Evolutionary conservation across 37 sponge, comb jelly and placozoan genomes (phyloP), one percentile per base, ranked within the genome.

Genomic region (Ephydatia muelleri): DNA sequence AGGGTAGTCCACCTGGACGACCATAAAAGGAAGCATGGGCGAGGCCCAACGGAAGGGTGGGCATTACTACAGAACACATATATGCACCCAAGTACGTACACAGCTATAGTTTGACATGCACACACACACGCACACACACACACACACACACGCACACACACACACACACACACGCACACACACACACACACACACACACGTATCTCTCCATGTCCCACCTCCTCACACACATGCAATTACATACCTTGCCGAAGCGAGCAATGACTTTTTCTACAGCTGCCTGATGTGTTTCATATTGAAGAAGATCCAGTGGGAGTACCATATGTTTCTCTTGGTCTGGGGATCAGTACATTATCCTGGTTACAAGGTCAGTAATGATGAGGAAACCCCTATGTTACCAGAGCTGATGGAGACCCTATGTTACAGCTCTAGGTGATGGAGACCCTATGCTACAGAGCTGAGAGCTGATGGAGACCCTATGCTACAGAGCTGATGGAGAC

Each of bases 1-100:
- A 97, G 92, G 27, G 70, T 81, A 64, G 57, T 97, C 98, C 82
- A 97, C 90, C 93, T 95, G 39, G 11, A 73, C 22, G 11, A 27
- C 12, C 2, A 84, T 3, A 65, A 1, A 14, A 47, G 12, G 27
- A 38, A 28, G 30, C 49, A 11, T 22, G 31, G 31, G 21, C 13
- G 27, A 67, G 29, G 33, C 30, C 11, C 3, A 22, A 67, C 81
- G 31, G 68, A 27, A 16, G 31, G 14, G 64, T 38, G 29, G 16
- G 65, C 49, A 29, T 33, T 32, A 80, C 32, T 33, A 66, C 31
- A 68, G 67, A 14, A 25, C 14, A 38, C 6, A 77, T 22, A 29
- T 57, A 72, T 31, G 29, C n/a, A n/a, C n/a, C n/a, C n/a, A n/a
- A n/a, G n/a, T n/a, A n/a, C n/a, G n/a, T n/a, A n/a, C n/a, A n/a